A percentile compares a stretch with the other conserved stretches of the same genome.
Evolutionary conservation across 2,113 vertebrate species (phyloP).

Genomic region (Ptychochromis oligacanthus): DNA sequence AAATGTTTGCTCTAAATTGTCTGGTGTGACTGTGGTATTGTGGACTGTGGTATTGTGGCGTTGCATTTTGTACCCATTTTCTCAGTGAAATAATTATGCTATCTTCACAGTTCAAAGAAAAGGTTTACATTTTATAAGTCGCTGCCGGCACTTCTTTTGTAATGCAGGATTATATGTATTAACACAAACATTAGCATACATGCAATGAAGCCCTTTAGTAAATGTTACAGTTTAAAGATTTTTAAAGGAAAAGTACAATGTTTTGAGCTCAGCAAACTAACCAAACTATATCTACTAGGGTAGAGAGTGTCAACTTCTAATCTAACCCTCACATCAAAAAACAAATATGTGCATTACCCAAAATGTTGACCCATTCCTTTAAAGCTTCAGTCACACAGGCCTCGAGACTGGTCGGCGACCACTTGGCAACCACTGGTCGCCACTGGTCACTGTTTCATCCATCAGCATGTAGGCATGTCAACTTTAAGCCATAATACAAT

Average conservation of each 20-base stretch:
- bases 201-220: background rate
- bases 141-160: background rate
- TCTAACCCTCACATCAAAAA: background rate
- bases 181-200: background rate
- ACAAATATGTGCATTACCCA: background rate
- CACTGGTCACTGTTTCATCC: too few relatives aligned
- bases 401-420: background rate
- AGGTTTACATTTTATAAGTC: background rate
- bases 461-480: too few relatives aligned
- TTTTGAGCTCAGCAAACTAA: background rate
- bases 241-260: background rate
- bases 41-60: constrained; percentile 20
- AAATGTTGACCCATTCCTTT: background rate
- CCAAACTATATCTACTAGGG: too few relatives aligned
- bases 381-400: background rate
- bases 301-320: background rate
- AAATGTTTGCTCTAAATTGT: constrained; percentile 33
- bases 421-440: too few relatives aligned
- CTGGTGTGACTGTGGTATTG: constrained; percentile 25
- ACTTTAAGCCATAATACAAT: too few relatives aligned
- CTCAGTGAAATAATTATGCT: background rate
- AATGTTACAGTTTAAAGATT: background rate
- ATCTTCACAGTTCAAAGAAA: background rate
- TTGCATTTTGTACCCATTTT: background rate
- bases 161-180: background rate